Evolutionary conservation across 2,888 invertebrate species (phyloP), one percentile per base, ranked within the genome.

Genomic region (Troilus luridus): DNA sequence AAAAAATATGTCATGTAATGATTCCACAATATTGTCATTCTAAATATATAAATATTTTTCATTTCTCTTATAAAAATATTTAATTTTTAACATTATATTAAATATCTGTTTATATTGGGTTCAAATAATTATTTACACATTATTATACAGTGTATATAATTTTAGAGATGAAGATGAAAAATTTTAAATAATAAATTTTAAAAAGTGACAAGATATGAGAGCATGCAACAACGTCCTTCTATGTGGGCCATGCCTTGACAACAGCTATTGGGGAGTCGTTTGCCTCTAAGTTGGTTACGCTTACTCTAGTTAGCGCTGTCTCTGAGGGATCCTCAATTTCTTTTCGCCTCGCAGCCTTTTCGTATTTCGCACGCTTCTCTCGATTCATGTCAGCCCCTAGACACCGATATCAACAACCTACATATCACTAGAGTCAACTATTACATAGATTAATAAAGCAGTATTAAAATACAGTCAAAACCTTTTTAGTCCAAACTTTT

Each of bases 371-470:
- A 64, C 91, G 91, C 88, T 92, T 92, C 91, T 92, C 91, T 56
- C 91, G 90, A 88, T 92, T 92, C 92, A 92, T 92, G 9, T 92
- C 91, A 27, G 92, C 92, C 88, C 92, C 92, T 92, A 90, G 88
- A 90, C 59, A 88, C 67, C 88, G 77, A 90, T 58, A 85, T 85
- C 6, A 85, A 85, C 56, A 85, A 56, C 85, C 85, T 85, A 85
- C 85, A 85, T 85, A 58, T 85, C 54, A 85, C 56, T 85, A 56
- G 85, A 21, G 19, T 85, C 85, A 85, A n/a, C 56, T 85, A 11
- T 58, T 90, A 54, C 72, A 72, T 72, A 72, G 58, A 88, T 58
- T 77, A 41, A 1, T 41, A 77, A 77, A 41, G 19, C 14, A 77
- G 27, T 0, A 77, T 77, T 41, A 77, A 77, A 27, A 77, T 77